Evolutionary conservation across 2,888 invertebrate species (phyloP).

Genomic region (Rhingia rostrata): DNA sequence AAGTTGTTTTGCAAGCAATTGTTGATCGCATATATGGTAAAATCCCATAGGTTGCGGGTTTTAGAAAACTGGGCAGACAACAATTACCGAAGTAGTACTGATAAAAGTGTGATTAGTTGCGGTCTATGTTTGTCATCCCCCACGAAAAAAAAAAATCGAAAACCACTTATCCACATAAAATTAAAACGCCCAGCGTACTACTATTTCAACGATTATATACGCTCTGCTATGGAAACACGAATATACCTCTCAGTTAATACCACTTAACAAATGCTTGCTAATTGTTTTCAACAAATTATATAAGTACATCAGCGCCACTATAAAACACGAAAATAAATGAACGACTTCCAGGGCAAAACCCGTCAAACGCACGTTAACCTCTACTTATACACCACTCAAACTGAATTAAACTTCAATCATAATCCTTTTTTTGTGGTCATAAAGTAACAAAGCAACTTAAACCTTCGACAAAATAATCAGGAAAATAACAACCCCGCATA

Average conservation of each 20-base stretch:
- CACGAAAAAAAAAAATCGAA: too few species aligned
- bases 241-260: neutral
- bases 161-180: too few species aligned
- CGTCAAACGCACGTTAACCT: conserved; percentile 9
- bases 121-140: too few species aligned
- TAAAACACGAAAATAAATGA: neutral
- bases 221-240: too few species aligned
- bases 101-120: too few species aligned
- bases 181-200: too few species aligned
- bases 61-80: too few species aligned
- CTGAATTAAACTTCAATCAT: conserved; percentile 60
- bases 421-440: conserved; percentile 68
- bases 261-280: neutral
- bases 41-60: too few species aligned
- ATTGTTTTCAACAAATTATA: neutral
- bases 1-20: too few species aligned
- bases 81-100: too few species aligned
- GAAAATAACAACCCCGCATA: conserved; percentile 12
- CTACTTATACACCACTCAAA: conserved; percentile 52
- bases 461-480: conserved; percentile 63
- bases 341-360: neutral
- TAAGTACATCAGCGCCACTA: neutral
- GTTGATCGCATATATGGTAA: too few species aligned
- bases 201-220: too few species aligned
- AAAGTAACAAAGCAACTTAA: conserved; percentile 63